Conservation (phyloP, 2,888 invertebrate genomes). For the Troides aeacus region DNA sequence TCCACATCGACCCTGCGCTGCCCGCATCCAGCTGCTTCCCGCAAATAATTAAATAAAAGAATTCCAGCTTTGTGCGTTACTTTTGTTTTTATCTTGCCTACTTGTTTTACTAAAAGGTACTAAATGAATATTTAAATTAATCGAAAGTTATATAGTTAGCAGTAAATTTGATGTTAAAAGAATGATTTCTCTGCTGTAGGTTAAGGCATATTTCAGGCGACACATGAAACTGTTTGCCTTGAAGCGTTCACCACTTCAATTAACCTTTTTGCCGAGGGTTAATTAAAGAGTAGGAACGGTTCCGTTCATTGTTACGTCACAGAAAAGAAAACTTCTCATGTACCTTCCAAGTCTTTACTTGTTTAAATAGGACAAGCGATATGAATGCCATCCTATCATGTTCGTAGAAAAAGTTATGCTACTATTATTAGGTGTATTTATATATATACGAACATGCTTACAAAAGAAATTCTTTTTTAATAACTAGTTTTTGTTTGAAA, state of each 20-base stretch:
- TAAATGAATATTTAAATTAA: too few relatives aligned
- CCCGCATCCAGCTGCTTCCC: too few relatives aligned
- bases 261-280: conserved; percentile 23
- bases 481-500: background rate
- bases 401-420: background rate
- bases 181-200: background rate
- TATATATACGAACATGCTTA: too few relatives aligned
- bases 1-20: too few relatives aligned
- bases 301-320: conserved; percentile 20
- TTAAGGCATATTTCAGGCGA: conserved; percentile 1
- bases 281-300: conserved; percentile 22
- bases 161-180: too few relatives aligned
- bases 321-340: conserved; percentile 15
- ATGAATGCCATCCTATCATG: background rate
- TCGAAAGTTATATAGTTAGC: too few relatives aligned
- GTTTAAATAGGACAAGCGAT: conserved; percentile 22
- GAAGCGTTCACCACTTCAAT: conserved; percentile 21
- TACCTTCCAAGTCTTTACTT: conserved; percentile 2
- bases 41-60: background rate
- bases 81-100: background rate
- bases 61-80: background rate
- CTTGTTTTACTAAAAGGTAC: background rate
- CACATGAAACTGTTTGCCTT: conserved; percentile 23
- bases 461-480: background rate
- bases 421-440: background rate